Percentiles rank a stretch among this genome's conserved stretches.
phyloP scores from a whole-genome alignment of 1,140 invertebrate species.

The Philopotamus ludificatus region DNA sequence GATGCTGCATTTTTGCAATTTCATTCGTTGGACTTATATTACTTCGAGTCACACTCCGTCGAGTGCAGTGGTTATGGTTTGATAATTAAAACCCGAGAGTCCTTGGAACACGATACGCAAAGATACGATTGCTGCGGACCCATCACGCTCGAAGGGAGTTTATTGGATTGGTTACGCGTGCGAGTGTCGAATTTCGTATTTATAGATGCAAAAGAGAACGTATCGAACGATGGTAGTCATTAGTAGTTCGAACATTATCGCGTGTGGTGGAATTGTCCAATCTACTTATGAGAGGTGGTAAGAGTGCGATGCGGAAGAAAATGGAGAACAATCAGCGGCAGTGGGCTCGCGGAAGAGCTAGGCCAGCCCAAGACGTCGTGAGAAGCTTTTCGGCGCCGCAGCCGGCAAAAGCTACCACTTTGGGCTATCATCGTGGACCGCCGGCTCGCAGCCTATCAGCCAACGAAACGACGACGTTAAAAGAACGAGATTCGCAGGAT shows the following conservation, averaged over 20 bases:
- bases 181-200: slow-evolving; percentile 2
- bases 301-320: slow-evolving; percentile 30
- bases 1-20: neutral
- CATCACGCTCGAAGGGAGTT: neutral
- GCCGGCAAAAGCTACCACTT: neutral
- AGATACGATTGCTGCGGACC: neutral
- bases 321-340: slow-evolving; percentile 25
- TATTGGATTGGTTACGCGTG: neutral
- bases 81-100: too few species aligned
- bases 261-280: neutral
- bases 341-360: slow-evolving; percentile 22
- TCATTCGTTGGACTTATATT: too few species aligned
- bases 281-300: slow-evolving; percentile 22
- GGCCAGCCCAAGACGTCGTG: slow-evolving; percentile 23
- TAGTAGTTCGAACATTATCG: neutral
- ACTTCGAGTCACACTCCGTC: too few species aligned
- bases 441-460: slow-evolving; percentile 33
- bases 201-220: neutral
- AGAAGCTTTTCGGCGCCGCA: slow-evolving; percentile 39
- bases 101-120: neutral
- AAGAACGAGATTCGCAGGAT: slow-evolving; percentile 13
- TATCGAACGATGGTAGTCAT: neutral
- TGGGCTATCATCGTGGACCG: neutral
- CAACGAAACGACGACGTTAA: slow-evolving; percentile 7
- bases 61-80: too few species aligned